Conservation (phyloP, 2,888 invertebrate species). For the Crematogaster levior region DNA sequence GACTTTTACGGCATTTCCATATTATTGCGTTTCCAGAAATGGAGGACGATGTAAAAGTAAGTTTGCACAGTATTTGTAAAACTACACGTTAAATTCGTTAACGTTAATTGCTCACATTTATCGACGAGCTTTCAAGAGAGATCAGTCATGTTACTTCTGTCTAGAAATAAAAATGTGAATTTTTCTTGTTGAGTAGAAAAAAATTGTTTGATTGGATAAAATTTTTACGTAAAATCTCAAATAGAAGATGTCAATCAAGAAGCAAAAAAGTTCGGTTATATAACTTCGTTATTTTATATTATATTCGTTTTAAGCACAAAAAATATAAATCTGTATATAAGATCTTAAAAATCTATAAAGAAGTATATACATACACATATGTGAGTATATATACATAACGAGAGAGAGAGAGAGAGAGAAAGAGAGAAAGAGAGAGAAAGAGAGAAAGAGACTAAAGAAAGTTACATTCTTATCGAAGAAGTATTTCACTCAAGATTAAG, state of each 20-base stretch:
- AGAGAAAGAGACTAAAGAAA: too few relatives aligned
- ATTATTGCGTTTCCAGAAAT: slow-evolving; percentile 92
- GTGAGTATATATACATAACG: not conserved
- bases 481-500: not conserved
- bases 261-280: not conserved
- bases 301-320: not conserved
- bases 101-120: slow-evolving; percentile 13
- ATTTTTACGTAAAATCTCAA: not conserved
- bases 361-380: not conserved
- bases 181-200: not conserved
- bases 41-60: slow-evolving; percentile 91
- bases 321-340: not conserved
- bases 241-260: not conserved
- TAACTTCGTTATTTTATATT: not conserved
- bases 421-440: not conserved
- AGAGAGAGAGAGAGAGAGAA: not conserved
- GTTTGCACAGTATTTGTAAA: not conserved
- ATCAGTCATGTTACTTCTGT: slow-evolving; percentile 1
- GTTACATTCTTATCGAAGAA: not conserved
- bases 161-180: slow-evolving; percentile 21
- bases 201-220: not conserved
- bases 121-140: not conserved
- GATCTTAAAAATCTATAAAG: not conserved
- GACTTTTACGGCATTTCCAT: slow-evolving; percentile 92
- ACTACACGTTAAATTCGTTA: not conserved